Evolutionary conservation across 2,888 invertebrate genomes (phyloP), one percentile per base, ranked within the genome.

Genomic region (Dasypolia templi): DNA sequence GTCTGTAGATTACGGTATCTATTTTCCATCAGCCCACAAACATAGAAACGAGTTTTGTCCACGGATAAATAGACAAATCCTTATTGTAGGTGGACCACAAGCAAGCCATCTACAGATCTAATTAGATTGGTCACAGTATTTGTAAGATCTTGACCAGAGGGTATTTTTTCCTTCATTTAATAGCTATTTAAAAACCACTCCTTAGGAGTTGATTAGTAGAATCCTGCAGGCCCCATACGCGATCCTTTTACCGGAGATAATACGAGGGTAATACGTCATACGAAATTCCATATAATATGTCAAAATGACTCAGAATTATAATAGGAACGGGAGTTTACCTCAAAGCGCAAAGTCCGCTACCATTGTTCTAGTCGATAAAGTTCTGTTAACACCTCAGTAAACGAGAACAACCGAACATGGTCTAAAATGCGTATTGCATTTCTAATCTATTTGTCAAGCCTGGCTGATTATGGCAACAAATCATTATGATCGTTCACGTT

Each of bases 391-490:
- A 71, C 42, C 19, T 44, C 26, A 2, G 19, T 42, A 17, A 56
- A 51, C 29, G n/a, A 46, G 12, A 22, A 49, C 66, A 79, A 35
- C 46, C 14, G 17, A 76, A n/a, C 26, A 11, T 12, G 17, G 0
- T 79, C 46, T 11, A 32, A 26, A 61, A 32, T 59, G 22, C 64
- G 39, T 71, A 44, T 29, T 70, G 55, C 29, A 19, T 35, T 39
- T 51, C 11, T 56, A 75, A 75, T 44, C 11, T 46, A 64, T 49
- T 80, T 59, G 56, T 73, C 59, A 65, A 73, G 32, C 46, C 5
- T 64, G 42, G 5, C 32, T 58, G 11, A 64, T 39, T 32, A 26
- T 49, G 32, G n/a, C 49, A 44, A 51, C 51, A 63, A 71, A 51
- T 55, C 26, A 32, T 64, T 46, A 44, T 42, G 26, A 29, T 19